Evolutionary conservation across 1,140 invertebrate genomes (phyloP), one percentile per base, ranked within the genome.

Genomic region (Drosophila tristis): DNA sequence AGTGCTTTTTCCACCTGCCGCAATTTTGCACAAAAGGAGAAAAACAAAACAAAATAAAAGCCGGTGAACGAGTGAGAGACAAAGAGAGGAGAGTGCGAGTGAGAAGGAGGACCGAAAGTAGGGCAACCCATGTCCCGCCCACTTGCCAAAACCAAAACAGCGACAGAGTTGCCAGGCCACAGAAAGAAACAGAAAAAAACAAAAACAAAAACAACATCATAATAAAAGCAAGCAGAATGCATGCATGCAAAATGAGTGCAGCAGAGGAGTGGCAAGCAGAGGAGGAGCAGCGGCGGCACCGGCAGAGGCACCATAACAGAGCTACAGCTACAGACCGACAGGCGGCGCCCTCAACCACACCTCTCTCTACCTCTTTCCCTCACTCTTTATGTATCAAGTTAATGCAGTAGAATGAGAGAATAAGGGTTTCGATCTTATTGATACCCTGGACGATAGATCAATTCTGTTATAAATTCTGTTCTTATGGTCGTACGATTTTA

Each of bases 161-260:
- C 60, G 67, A 86, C 80, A 86, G 82, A 87, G 82, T 87, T 86
- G 81, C 81, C 82, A 87, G 57, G 51, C 47, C 43, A 49, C 9
- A 70, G 26, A 44, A 35, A 31, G 20, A 67, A 67, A 70, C 49
- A 35, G 56, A 67, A 45, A 54, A 44, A 15, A 62, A 45, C 13
- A 65, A 65, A 29, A 5, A 26, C 11, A 53, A 53, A 53, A 54
- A 16, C 16, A 54, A 31, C 29, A 53, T 31, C 29, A 29, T 35
- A 54, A 35, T 35, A 29, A 54, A 68, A 58, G 64, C 66, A 57
- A 70, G 64, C 53, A 45, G 20, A 48, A 65, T 65, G 78, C 78
- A 72, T 77, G 64, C 74, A 75, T 71, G 78, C 78, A 72, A 85
- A 84, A 82, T 81, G 79, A 78, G 79, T 63, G 71, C 79, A 79